Percentiles rank a stretch among this genome's conserved stretches.
Conservation (phyloP, 1,140 invertebrate genomes). For the Drosophila nigromelanica region DNA sequence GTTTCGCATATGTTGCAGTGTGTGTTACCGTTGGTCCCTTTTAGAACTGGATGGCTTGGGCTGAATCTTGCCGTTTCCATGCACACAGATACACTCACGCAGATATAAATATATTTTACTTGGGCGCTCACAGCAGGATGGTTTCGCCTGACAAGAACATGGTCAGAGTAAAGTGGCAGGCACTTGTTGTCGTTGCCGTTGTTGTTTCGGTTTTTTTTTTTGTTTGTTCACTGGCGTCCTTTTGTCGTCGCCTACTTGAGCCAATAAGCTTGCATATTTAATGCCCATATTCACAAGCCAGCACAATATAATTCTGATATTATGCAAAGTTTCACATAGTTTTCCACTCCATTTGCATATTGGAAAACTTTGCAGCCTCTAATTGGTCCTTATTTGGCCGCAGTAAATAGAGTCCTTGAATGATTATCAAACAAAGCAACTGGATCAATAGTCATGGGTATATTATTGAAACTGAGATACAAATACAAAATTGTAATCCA, state of each 20-base stretch:
- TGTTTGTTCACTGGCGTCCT: constrained; percentile 39
- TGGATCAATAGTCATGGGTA: too few species aligned
- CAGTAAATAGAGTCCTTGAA: too few species aligned
- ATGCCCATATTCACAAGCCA: constrained; percentile 13
- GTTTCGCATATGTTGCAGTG: too few species aligned
- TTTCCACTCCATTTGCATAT: constrained; percentile 13
- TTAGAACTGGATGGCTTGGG: constrained; percentile 44
- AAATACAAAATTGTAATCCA: too few species aligned
- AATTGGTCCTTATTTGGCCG: constrained; percentile 4
- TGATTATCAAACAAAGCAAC: too few species aligned
- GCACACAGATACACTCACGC: constrained; percentile 6
- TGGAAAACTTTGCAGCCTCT: constrained; percentile 11
- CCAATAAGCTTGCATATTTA: constrained; percentile 64
- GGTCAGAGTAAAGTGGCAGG: constrained; percentile 28
- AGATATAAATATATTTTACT: constrained; percentile 16
- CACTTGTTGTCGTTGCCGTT: constrained; percentile 66
- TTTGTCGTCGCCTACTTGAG: constrained; percentile 53
- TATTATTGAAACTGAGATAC: too few species aligned
- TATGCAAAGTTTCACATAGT: constrained; percentile 25
- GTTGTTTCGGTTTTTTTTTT: constrained; percentile 14
- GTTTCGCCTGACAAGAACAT: constrained; percentile 30
- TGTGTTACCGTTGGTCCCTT: constrained; percentile 50
- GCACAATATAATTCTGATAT: constrained; percentile 27
- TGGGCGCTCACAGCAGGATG: constrained; percentile 56
- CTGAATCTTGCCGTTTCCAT: constrained; percentile 51